phyloP scores from a whole-genome alignment of 1,140 invertebrate species.

The Papilio polyxenes region DNA sequence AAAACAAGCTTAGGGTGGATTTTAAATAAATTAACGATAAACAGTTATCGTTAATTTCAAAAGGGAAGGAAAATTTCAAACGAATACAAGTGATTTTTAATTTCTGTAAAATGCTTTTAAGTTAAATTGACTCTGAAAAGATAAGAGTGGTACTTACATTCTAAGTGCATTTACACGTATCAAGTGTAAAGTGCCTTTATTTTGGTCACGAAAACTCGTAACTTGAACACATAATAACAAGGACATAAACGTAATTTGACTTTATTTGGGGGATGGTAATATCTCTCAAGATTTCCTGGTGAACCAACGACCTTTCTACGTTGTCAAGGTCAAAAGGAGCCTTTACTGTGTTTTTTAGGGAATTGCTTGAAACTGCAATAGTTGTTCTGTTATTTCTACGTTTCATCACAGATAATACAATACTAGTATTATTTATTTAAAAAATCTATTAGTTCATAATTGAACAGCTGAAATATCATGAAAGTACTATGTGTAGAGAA shows the following conservation, averaged over 20 bases:
- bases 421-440: too few species aligned
- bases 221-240: constrained; percentile 1
- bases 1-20: too few species aligned
- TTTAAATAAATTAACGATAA: too few species aligned
- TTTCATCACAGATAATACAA: too few species aligned
- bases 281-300: not conserved
- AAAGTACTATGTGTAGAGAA: too few species aligned
- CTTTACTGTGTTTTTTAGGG: not conserved
- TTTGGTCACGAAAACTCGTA: constrained; percentile 3
- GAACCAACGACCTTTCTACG: not conserved
- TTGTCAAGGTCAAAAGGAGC: not conserved
- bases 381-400: not conserved
- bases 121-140: too few species aligned
- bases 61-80: too few species aligned
- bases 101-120: too few species aligned
- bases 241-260: not conserved
- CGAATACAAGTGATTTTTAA: too few species aligned
- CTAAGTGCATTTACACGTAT: constrained; percentile 7
- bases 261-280: not conserved
- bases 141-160: too few species aligned
- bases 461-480: not conserved
- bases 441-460: not conserved
- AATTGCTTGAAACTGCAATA: not conserved
- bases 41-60: too few species aligned
- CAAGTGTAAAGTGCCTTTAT: not conserved